A percentile compares a stretch with the other conserved stretches of the same genome.
These are phyloP conservation scores for Macrocentrus cingulum DNA, from an alignment of 1,140 invertebrate species.

Conservation along the genomic window DNA sequence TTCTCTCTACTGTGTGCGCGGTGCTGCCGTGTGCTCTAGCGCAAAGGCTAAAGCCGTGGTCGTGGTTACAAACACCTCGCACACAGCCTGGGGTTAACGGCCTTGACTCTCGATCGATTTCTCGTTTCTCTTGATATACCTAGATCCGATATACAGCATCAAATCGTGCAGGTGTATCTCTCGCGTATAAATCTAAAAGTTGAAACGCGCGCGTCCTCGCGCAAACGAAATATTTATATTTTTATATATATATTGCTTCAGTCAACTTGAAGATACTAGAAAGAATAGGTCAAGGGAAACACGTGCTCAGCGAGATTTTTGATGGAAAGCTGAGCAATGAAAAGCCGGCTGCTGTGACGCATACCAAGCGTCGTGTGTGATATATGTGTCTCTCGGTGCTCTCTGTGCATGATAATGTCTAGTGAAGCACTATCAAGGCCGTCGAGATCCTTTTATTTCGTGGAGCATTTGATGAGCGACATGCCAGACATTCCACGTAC, in stretches of 20 bases:
- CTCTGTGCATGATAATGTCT: background rate
- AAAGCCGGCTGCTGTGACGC: too few relatives aligned
- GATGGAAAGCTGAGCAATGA: constrained; percentile 6
- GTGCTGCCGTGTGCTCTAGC: background rate
- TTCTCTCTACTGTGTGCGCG: background rate
- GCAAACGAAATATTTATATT: too few relatives aligned
- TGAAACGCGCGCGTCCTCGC: constrained; percentile 14
- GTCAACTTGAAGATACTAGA: constrained; percentile 7
- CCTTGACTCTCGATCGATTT: constrained; percentile 22
- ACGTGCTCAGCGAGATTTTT: constrained; percentile 19
- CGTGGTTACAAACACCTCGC: background rate
- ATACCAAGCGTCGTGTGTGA: too few relatives aligned
- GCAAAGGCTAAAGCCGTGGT: background rate
- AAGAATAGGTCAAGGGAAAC: constrained; percentile 21
- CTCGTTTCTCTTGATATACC: constrained; percentile 14
- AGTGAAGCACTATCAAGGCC: constrained; percentile 41
- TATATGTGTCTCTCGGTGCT: constrained; percentile 1
- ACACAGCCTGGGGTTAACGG: background rate
- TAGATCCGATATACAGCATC: constrained; percentile 8
- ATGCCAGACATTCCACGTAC: constrained; percentile 45
- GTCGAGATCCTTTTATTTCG: constrained; percentile 44
- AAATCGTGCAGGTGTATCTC: constrained; percentile 19
- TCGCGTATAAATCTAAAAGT: constrained; percentile 13
- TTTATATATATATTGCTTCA: too few relatives aligned
- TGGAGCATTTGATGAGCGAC: constrained; percentile 44